These are phyloP conservation scores for Chloroceryle inda DNA, from an alignment of 2,797 vertebrate genomes.

Conservation along the genomic window DNA sequence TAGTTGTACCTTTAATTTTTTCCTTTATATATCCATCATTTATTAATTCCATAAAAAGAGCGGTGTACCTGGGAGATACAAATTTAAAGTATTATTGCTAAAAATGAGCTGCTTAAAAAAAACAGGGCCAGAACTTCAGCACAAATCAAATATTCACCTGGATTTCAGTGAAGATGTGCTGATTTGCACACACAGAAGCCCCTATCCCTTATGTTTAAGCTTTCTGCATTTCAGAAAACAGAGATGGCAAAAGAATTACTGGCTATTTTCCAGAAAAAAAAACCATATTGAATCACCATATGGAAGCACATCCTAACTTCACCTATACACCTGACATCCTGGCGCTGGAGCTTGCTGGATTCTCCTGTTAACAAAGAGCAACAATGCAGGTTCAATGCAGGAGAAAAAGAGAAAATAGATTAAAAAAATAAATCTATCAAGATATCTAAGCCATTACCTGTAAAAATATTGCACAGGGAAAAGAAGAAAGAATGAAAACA, in stretches of 20 bases:
- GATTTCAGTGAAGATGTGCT: not conserved
- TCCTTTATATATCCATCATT: not conserved
- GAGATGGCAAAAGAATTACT: not conserved
- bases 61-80: not conserved
- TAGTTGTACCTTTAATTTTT: not conserved
- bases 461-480: not conserved
- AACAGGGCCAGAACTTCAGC: not conserved
- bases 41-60: not conserved
- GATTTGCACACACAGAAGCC: not conserved
- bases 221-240: not conserved
- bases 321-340: fast-evolving
- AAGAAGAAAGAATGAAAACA: not conserved
- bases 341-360: not conserved
- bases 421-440: not conserved
- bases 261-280: not conserved
- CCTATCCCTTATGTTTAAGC: not conserved
- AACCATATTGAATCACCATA: not conserved
- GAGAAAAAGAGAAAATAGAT: not conserved
- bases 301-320: not conserved
- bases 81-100: not conserved
- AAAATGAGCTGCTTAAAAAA: not conserved
- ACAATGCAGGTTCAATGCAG: not conserved
- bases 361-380: not conserved
- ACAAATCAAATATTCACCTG: not conserved
- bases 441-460: not conserved